Evolutionary conservation across 1,140 invertebrate genomes (phyloP).

Genomic region (Drosophila simulans): DNA sequence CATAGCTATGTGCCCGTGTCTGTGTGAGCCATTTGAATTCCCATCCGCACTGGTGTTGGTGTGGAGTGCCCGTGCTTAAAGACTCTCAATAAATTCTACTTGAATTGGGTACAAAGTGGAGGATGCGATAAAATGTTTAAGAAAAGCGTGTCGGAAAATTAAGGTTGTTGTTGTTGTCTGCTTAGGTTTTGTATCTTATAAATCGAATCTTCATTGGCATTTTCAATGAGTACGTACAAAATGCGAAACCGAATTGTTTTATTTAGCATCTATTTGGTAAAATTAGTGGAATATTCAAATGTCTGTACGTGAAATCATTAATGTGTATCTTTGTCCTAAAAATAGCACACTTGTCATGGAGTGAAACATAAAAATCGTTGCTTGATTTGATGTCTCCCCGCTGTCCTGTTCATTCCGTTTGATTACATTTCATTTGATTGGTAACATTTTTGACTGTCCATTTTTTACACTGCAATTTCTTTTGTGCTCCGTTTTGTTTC

Average conservation of each 20-base stretch:
- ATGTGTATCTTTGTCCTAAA: conserved; percentile 1
- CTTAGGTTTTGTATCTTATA: neutral
- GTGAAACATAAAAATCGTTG: conserved; percentile 17
- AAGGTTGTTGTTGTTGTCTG: conserved; percentile 12
- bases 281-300: no score
- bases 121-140: conserved; percentile 55
- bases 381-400: conserved; percentile 9
- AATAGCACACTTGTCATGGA: conserved; percentile 18
- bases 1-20: conserved; percentile 15
- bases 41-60: conserved; percentile 11
- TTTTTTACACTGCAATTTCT: conserved; percentile 37
- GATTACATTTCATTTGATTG: conserved; percentile 51
- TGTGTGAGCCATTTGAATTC: conserved; percentile 39
- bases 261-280: no score
- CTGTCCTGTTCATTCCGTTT: conserved; percentile 39
- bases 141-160: conserved; percentile 37
- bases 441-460: conserved; percentile 37
- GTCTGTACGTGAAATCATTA: neutral
- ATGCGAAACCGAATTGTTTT: no score
- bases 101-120: conserved; percentile 58
- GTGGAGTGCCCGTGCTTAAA: conserved; percentile 42
- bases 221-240: no score
- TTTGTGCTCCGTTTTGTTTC: conserved; percentile 23
- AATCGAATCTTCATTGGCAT: neutral
- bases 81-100: conserved; percentile 60